These are phyloP conservation scores for Silurus asotus DNA, from an alignment of 2,113 vertebrate genomes.

Conservation along the genomic window DNA sequence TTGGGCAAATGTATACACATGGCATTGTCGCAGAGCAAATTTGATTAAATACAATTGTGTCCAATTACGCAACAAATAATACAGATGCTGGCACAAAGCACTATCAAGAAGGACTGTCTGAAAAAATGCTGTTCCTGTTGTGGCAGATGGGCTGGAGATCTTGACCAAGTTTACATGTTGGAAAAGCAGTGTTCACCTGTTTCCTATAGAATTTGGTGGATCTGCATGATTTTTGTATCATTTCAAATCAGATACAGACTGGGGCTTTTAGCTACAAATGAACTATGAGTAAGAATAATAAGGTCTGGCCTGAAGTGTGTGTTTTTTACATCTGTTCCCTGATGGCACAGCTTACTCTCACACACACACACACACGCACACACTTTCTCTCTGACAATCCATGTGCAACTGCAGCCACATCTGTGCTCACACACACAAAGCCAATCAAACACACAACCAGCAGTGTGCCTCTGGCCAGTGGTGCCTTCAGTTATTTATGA, in stretches of 20 bases:
- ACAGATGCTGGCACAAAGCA: conserved; percentile 10
- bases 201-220: background rate
- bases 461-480: background rate
- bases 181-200: background rate
- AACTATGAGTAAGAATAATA: background rate
- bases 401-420: conserved; percentile 7
- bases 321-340: conserved; percentile 17
- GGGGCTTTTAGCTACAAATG: background rate
- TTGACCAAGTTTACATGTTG: background rate
- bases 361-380: conserved; percentile 16
- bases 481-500: conserved; percentile 28
- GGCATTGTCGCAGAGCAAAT: conserved; percentile 38
- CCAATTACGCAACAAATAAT: conserved; percentile 47
- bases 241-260: background rate
- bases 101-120: background rate
- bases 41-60: conserved; percentile 46
- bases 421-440: conserved; percentile 11
- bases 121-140: background rate
- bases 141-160: background rate
- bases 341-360: background rate
- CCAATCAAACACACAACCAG: conserved; percentile 9
- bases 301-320: background rate
- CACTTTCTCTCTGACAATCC: background rate
- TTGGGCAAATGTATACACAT: conserved; percentile 35
- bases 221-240: background rate